Evolutionary conservation across 2,888 invertebrate species (phyloP), one percentile per base, ranked within the genome.

Genomic region (Macrosiphum euphorbiae): DNA sequence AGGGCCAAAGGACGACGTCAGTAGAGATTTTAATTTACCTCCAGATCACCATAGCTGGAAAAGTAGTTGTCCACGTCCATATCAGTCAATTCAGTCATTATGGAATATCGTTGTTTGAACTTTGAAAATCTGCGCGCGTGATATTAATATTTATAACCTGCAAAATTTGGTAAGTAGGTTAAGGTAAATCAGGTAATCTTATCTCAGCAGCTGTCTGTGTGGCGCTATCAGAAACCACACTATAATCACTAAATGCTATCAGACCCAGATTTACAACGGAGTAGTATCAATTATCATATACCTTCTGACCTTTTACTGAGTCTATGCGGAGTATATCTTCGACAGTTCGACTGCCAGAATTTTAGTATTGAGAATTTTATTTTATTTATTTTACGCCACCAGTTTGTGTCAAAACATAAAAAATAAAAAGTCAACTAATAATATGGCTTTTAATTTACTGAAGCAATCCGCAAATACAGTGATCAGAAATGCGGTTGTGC

Each of bases 41-140:
- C 97, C 94, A 98, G 96, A 96, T 98, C 97, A 95, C 97, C 97
- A 95, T 98, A 98, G 95, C 97, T 97, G 61, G 96, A 95, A 96
- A 98, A 98, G 67, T 94, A 94, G 3, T 58, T 0, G 28, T 92
- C 92, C 35, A 78, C 24, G 7, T 88, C 92, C 50, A 55, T 44
- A 61, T 78, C 88, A 35, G 61, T 50, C 50, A 20, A 20, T 55
- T 52, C 87, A n/a, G 78, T 24, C 47, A 35, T 90, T 1, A 28
- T 89, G n/a, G n/a, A 26, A 13, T 3, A 52, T 85, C 85, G 91
- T 86, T 78, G 44, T n/a, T 52, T 11, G 55, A 55, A 55, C 11
- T 94, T 94, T 86, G 78, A 90, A 94, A 86, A 61, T 86, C 52
- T 86, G 67, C 94, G 94, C 90, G 90, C 90, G 85, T 90, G 86